These are phyloP conservation scores for Dolichallabes microphthalmus DNA, from an alignment of 2,113 vertebrate genomes.

Conservation along the genomic window DNA sequence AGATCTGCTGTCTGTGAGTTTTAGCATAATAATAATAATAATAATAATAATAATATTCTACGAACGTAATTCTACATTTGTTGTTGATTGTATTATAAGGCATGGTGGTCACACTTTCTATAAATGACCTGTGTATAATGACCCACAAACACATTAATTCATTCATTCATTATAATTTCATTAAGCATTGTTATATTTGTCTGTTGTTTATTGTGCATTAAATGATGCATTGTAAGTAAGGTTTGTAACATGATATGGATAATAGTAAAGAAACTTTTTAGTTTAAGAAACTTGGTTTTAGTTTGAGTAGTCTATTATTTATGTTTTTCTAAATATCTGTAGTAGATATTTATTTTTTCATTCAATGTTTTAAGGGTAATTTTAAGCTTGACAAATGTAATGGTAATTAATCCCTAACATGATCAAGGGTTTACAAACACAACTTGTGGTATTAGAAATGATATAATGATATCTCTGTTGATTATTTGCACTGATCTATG, in stretches of 20 bases:
- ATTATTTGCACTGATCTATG: neutral
- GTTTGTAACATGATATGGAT: neutral
- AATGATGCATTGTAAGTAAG: neutral
- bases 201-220: neutral
- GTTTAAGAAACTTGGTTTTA: neutral
- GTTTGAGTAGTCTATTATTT: neutral
- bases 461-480: neutral
- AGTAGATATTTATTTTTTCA: neutral
- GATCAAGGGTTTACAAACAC: neutral
- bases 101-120: neutral
- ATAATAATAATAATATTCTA: neutral
- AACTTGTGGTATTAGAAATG: neutral
- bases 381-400: neutral
- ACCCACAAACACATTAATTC: neutral
- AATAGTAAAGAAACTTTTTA: neutral
- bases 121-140: neutral
- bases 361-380: neutral
- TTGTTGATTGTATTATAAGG: neutral
- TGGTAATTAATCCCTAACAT: neutral
- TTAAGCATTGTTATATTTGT: neutral
- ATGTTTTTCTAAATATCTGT: neutral
- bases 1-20: neutral
- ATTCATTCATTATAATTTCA: neutral
- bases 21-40: neutral
- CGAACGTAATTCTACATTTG: neutral